These are phyloP conservation scores for Enteromius paludinosus DNA, from an alignment of 2,797 vertebrate genomes.

Conservation along the genomic window DNA sequence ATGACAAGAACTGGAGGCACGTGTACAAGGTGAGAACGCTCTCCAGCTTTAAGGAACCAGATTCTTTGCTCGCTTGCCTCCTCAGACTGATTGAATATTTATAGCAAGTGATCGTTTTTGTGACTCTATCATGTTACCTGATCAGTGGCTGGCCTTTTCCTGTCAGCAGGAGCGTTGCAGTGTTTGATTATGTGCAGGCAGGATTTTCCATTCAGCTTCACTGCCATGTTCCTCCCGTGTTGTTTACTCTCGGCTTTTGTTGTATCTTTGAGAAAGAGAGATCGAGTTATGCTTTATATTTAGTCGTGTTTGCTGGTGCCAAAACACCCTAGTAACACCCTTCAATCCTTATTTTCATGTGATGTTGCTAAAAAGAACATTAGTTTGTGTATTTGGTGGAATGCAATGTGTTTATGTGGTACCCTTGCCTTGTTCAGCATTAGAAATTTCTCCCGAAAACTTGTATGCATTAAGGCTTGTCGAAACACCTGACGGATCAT, in stretches of 20 bases:
- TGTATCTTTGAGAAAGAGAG: neutral
- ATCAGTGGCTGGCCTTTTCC: conserved; percentile 1
- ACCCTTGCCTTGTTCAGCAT: neutral
- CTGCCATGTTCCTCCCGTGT: neutral
- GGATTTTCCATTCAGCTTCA: conserved; percentile 27
- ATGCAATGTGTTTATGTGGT: no score
- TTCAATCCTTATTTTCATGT: neutral
- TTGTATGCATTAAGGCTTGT: neutral
- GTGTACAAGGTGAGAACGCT: conserved; percentile 87
- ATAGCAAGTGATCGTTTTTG: conserved; percentile 40
- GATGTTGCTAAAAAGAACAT: no score
- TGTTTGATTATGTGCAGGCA: conserved; percentile 17
- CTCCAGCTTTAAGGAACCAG: neutral
- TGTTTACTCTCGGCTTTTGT: conserved; percentile 10
- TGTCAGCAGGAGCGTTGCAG: conserved; percentile 15
- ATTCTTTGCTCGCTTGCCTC: neutral
- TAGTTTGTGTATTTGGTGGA: no score
- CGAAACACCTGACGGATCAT: neutral
- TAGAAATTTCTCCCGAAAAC: neutral
- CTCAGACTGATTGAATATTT: conserved; percentile 42
- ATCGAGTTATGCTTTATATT: neutral
- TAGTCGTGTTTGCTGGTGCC: neutral
- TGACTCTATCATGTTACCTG: conserved; percentile 20
- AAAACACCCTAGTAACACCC: neutral
- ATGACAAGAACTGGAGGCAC: conserved; percentile 97